Percentiles rank a stretch among this genome's conserved stretches.
phyloP scores from a whole-genome alignment of 1,140 invertebrate species.

The Latrodectus geometricus region DNA sequence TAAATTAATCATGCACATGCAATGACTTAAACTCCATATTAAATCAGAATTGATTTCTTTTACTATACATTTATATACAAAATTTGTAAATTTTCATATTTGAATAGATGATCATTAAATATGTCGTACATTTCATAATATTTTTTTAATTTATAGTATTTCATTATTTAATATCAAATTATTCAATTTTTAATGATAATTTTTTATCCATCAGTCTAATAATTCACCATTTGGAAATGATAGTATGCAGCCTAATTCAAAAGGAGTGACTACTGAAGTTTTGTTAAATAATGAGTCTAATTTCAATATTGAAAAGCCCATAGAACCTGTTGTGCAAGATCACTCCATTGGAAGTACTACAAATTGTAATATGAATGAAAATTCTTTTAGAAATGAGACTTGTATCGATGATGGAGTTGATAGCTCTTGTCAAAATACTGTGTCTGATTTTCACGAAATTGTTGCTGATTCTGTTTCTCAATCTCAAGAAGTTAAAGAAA shows the following conservation, averaged over 20 bases:
- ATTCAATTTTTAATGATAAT: background rate
- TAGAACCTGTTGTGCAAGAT: constrained; percentile 44
- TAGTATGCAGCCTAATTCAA: background rate
- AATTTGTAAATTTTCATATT: too few species aligned
- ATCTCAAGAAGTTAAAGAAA: constrained; percentile 9
- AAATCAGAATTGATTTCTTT: too few species aligned
- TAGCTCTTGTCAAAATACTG: constrained; percentile 13
- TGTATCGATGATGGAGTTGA: background rate
- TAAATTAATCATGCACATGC: too few species aligned
- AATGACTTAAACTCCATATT: too few species aligned
- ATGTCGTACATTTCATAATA: too few species aligned
- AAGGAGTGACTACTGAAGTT: background rate
- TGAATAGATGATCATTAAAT: too few species aligned
- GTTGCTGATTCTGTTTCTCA: background rate
- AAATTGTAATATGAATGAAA: constrained; percentile 7
- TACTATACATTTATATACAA: too few species aligned
- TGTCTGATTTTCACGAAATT: background rate
- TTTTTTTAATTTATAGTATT: background rate
- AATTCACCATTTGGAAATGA: background rate
- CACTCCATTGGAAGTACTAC: constrained; percentile 48
- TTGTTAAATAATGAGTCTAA: background rate
- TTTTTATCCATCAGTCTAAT: background rate
- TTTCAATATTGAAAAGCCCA: background rate
- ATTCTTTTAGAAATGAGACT: background rate
- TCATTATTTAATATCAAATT: background rate